These are phyloP conservation scores for Drosophila pruinosa DNA, from an alignment of 1,140 invertebrate genomes.

Conservation along the genomic window DNA sequence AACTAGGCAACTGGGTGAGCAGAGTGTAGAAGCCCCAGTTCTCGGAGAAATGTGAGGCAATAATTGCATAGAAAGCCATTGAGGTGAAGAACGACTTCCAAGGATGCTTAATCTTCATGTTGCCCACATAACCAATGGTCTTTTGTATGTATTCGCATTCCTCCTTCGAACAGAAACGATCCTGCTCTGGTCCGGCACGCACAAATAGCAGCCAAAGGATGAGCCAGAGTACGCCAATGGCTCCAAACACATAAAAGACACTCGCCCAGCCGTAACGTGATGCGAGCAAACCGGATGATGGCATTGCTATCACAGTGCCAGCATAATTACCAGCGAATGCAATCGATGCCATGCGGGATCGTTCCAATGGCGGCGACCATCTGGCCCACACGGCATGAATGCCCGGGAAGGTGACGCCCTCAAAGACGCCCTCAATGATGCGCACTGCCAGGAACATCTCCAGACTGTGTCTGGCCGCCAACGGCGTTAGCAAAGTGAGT, in stretches of 20 bases:
- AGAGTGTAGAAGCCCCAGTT: slow-evolving; percentile 98
- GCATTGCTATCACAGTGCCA: slow-evolving; percentile 92
- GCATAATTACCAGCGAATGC: slow-evolving; percentile 93
- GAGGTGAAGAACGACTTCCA: slow-evolving; percentile 93
- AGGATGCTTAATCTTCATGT: slow-evolving; percentile 86
- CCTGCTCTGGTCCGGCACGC: slow-evolving; percentile 89
- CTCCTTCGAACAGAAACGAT: slow-evolving; percentile 88
- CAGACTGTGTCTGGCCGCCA: slow-evolving; percentile 88
- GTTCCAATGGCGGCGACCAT: slow-evolving; percentile 94
- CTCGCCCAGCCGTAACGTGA: slow-evolving; percentile 91
- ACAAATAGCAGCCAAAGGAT: slow-evolving; percentile 88
- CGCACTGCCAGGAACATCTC: slow-evolving; percentile 89
- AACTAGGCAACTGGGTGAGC: slow-evolving; percentile 94
- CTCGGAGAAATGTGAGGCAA: slow-evolving; percentile 95
- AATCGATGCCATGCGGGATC: slow-evolving; percentile 89
- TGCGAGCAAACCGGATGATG: slow-evolving; percentile 89
- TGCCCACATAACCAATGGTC: slow-evolving; percentile 66
- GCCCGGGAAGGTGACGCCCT: slow-evolving; percentile 96
- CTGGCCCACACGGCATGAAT: slow-evolving; percentile 94
- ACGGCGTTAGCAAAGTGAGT: slow-evolving; percentile 92
- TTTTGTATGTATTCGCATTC: slow-evolving; percentile 91
- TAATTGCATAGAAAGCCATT: slow-evolving; percentile 94
- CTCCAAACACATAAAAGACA: slow-evolving; percentile 95
- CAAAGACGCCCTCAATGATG: slow-evolving; percentile 94
- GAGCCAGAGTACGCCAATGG: slow-evolving; percentile 89